Evolutionary conservation across 2,888 invertebrate species (phyloP).

Genomic region (Nemoura dubitans): DNA sequence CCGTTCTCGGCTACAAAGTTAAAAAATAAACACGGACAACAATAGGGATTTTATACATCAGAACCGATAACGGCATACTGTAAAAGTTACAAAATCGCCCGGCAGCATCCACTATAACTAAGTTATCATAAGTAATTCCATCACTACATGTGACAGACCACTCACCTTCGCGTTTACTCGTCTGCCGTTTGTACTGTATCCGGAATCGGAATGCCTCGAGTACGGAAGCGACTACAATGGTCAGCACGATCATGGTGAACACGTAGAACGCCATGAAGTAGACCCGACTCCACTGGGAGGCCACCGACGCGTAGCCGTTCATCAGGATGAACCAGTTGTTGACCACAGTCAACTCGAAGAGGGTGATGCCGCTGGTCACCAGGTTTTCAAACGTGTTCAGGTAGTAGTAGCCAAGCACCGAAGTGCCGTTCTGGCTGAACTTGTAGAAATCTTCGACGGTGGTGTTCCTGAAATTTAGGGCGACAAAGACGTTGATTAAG

Average conservation of each 20-base stretch:
- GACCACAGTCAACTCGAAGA: conserved; percentile 89
- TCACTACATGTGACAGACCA: background rate
- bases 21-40: no score
- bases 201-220: conserved; percentile 88
- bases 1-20: no score
- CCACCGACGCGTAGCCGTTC: conserved; percentile 82
- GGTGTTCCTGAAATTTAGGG: conserved; percentile 70
- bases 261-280: conserved; percentile 91
- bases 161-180: conserved; percentile 78
- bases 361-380: conserved; percentile 79
- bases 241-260: conserved; percentile 90
- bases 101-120: no score
- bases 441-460: conserved; percentile 85
- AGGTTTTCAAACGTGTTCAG: conserved; percentile 86
- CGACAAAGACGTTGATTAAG: no score
- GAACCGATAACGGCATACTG: no score
- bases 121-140: no score
- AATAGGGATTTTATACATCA: no score
- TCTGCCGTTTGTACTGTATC: conserved; percentile 85
- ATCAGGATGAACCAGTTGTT: conserved; percentile 94
- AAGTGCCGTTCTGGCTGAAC: conserved; percentile 70
- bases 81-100: no score
- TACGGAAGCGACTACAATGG: conserved; percentile 89
- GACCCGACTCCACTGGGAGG: conserved; percentile 76
- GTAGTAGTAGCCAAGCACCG: conserved; percentile 84